Conservation (phyloP, 1,140 invertebrate species). For the Papilio polytes region DNA sequence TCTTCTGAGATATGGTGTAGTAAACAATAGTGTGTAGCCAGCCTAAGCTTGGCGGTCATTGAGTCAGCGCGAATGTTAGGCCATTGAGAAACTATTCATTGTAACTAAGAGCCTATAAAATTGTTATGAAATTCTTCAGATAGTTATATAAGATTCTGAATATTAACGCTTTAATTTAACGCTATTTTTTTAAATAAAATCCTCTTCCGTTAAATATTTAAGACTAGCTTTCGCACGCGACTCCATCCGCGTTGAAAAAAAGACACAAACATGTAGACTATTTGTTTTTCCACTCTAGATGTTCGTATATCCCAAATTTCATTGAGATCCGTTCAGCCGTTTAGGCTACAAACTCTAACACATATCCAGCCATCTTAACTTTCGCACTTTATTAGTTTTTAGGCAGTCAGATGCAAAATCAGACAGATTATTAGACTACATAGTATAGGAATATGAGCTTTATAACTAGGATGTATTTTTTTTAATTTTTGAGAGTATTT, state of each 20-base stretch:
- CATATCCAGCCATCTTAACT: too few species aligned
- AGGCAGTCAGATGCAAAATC: too few species aligned
- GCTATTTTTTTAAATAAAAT: background rate
- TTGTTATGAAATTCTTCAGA: background rate
- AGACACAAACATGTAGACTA: too few species aligned
- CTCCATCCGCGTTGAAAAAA: too few species aligned
- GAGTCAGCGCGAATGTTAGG: background rate
- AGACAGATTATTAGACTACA: too few species aligned
- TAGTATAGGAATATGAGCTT: background rate
- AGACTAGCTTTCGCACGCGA: too few species aligned
- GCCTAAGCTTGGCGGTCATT: constrained; percentile 6
- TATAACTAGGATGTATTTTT: background rate
- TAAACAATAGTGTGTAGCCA: background rate
- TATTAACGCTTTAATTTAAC: background rate
- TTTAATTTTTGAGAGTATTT: background rate
- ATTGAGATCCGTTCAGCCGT: too few species aligned
- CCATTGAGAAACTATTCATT: constrained; percentile 16
- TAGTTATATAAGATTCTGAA: background rate
- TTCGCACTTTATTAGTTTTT: too few species aligned
- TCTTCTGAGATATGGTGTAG: background rate
- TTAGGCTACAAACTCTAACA: too few species aligned
- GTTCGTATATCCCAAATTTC: too few species aligned
- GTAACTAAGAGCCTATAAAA: constrained; percentile 2
- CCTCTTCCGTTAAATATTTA: too few species aligned
- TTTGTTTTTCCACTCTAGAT: too few species aligned